Evolutionary conservation across 2,113 vertebrate species (phyloP).

Genomic region (Sphaerodactylus townsendi): DNA sequence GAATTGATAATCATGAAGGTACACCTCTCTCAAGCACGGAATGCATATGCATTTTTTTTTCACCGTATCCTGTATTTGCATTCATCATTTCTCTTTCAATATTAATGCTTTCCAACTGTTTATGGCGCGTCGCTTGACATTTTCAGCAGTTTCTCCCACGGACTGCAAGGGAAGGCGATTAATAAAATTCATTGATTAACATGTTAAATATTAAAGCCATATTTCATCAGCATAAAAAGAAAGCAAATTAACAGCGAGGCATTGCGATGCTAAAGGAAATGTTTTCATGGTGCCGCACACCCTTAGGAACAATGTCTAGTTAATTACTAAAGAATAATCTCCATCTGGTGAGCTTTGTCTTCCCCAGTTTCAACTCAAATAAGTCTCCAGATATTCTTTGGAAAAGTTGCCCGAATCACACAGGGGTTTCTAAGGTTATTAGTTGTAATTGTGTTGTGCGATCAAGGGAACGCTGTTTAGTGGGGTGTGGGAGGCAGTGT

Average conservation of each 20-base stretch:
- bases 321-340: slow-evolving; percentile 77
- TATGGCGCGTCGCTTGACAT: slow-evolving; percentile 46
- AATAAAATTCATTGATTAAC: slow-evolving; percentile 66
- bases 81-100: slow-evolving; percentile 59
- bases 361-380: slow-evolving; percentile 61
- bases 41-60: slow-evolving; percentile 54
- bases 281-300: slow-evolving; percentile 48
- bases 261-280: slow-evolving; percentile 69
- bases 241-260: slow-evolving; percentile 61
- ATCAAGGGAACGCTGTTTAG: slow-evolving; percentile 74
- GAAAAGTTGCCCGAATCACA: slow-evolving; percentile 66
- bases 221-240: slow-evolving; percentile 48
- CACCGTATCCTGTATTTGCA: slow-evolving; percentile 47
- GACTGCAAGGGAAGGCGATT: slow-evolving; percentile 55
- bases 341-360: slow-evolving; percentile 68
- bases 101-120: slow-evolving; percentile 62
- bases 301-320: slow-evolving; percentile 72
- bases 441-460: slow-evolving; percentile 74
- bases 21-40: slow-evolving; percentile 42
- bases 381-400: slow-evolving; percentile 71
- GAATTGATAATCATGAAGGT: slow-evolving; percentile 58
- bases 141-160: slow-evolving; percentile 28
- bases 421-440: slow-evolving; percentile 72
- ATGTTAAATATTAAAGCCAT: slow-evolving; percentile 71
- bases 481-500: slow-evolving; percentile 50